phyloP scores from a whole-genome alignment of 2,888 invertebrate species.

The Drepanosiphum platanoidis region DNA sequence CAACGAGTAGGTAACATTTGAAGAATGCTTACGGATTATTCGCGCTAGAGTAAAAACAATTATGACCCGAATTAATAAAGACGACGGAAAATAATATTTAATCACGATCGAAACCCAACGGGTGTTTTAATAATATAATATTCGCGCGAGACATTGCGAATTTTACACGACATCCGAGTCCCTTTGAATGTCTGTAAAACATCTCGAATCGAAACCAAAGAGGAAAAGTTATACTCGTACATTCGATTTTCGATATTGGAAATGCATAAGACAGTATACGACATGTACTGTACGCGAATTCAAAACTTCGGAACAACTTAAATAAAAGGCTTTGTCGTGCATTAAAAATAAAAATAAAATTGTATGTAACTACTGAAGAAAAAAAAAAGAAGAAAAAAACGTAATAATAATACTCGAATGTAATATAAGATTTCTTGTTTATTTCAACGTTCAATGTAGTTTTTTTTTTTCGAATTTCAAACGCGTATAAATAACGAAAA shows the following conservation, averaged over 20 bases:
- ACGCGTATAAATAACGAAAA: too few species aligned
- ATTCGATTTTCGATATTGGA: not conserved
- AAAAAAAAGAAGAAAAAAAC: too few species aligned
- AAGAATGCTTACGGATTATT: too few species aligned
- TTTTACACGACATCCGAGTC: not conserved
- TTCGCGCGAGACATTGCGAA: not conserved
- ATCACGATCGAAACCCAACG: not conserved
- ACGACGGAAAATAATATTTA: not conserved
- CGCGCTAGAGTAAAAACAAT: not conserved
- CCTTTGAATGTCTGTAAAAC: not conserved
- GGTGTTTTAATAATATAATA: conserved; percentile 3
- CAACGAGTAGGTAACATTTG: too few species aligned
- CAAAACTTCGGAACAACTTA: not conserved
- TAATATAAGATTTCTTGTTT: not conserved
- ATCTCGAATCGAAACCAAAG: not conserved
- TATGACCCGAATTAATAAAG: not conserved
- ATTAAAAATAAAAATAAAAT: not conserved
- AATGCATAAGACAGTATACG: too few species aligned
- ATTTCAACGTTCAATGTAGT: too few species aligned
- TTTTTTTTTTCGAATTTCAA: too few species aligned
- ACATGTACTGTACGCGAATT: not conserved
- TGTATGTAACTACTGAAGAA: not conserved
- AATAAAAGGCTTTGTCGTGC: not conserved
- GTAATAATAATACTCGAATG: not conserved
- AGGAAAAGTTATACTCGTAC: not conserved